Evolutionary conservation across 2,113 vertebrate genomes (phyloP).

Genomic region (Pagrus major): DNA sequence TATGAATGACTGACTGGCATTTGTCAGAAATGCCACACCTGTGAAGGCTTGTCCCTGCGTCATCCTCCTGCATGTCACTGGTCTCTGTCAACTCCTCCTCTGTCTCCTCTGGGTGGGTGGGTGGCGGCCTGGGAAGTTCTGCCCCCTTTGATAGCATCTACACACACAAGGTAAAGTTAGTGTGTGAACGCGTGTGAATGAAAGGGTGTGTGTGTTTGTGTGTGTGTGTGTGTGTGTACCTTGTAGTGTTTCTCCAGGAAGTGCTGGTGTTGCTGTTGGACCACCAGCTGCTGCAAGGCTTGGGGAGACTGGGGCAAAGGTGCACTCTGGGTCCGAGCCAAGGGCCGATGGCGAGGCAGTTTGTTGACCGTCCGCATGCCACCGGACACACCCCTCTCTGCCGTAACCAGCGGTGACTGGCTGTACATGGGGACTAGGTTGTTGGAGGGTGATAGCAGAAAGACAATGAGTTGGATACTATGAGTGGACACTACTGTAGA

Average conservation of each 20-base stretch:
- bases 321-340: slow-evolving; percentile 94
- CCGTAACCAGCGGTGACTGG: slow-evolving; percentile 93
- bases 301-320: slow-evolving; percentile 94
- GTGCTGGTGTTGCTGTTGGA: slow-evolving; percentile 94
- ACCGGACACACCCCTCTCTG: slow-evolving; percentile 87
- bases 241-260: slow-evolving; percentile 92
- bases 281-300: slow-evolving; percentile 94
- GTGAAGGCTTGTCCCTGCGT: slow-evolving; percentile 33
- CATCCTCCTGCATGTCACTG: slow-evolving; percentile 80
- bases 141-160: slow-evolving; percentile 77
- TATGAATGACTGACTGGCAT: not conserved
- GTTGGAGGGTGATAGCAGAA: not conserved
- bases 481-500: not conserved
- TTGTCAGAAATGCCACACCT: slow-evolving; percentile 39
- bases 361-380: slow-evolving; percentile 89
- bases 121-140: slow-evolving; percentile 73
- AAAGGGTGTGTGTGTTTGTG: not conserved
- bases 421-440: slow-evolving; percentile 91
- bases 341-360: slow-evolving; percentile 91
- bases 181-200: rapidly evolving
- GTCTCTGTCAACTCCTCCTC: slow-evolving; percentile 80
- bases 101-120: slow-evolving; percentile 78
- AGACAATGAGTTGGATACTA: not conserved
- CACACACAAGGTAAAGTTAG: not conserved
- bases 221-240: slow-evolving; percentile 18